These are phyloP conservation scores for Trachythela sp. DNA, from an alignment of 64 coral and sea anemone genomes.

Conservation along the genomic window DNA sequence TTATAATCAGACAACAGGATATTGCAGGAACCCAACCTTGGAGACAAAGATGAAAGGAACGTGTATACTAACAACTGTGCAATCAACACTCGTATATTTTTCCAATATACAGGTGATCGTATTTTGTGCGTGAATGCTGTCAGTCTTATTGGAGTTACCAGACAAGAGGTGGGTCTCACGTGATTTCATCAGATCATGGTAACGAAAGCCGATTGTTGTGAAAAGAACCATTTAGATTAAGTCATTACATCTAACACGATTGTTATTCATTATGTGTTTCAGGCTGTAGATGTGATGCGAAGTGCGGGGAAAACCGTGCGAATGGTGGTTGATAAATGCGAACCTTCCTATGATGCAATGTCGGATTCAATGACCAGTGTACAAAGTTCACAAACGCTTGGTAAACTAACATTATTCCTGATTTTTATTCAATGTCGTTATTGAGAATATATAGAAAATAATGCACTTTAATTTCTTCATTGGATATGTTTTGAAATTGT, in stretches of 20 bases:
- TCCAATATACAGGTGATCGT: slow-evolving; percentile 45
- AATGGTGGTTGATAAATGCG: slow-evolving; percentile 57
- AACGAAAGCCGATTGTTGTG: too few species aligned
- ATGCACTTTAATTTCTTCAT: too few species aligned
- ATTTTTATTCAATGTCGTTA: too few species aligned
- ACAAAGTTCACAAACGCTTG: background rate
- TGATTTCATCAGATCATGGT: background rate
- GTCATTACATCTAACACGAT: too few species aligned
- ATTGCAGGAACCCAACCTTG: too few species aligned
- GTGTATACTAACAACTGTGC: too few species aligned
- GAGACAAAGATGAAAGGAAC: too few species aligned
- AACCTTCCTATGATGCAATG: slow-evolving; percentile 4
- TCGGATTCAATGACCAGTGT: background rate
- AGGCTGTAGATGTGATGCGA: slow-evolving; percentile 56
- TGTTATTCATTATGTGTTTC: background rate
- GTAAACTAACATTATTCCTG: background rate
- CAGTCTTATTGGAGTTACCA: slow-evolving; percentile 62
- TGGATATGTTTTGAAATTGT: too few species aligned
- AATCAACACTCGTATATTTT: background rate
- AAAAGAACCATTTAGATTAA: too few species aligned
- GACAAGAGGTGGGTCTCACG: slow-evolving; percentile 59
- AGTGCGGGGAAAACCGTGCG: slow-evolving; percentile 43
- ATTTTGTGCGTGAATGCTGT: slow-evolving; percentile 80
- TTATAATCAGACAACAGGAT: too few species aligned
- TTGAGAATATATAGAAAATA: too few species aligned